A percentile compares a stretch with the other conserved stretches of the same genome.
Conservation (phyloP, 1,140 invertebrate genomes). For the Drosophila teissieri region DNA sequence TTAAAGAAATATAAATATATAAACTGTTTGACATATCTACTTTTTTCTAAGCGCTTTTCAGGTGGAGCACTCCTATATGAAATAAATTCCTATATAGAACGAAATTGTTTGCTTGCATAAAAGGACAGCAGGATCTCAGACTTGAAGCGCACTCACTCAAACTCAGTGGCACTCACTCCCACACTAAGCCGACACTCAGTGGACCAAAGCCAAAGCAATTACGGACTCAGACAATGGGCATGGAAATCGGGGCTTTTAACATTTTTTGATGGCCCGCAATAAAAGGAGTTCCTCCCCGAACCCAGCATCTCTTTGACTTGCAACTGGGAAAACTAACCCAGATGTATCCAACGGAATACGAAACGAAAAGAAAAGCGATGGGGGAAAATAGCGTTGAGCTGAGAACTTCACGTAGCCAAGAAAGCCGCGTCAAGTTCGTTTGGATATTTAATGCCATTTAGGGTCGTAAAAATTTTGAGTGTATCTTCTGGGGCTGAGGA, state of each 20-base stretch:
- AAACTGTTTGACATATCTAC: not conserved
- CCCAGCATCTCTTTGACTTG: conserved; percentile 17
- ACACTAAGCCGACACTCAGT: conserved; percentile 47
- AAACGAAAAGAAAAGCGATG: not conserved
- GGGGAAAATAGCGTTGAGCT: conserved; percentile 32
- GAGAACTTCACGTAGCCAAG: conserved; percentile 68
- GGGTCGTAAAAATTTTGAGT: conserved; percentile 78
- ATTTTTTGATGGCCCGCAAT: conserved; percentile 76
- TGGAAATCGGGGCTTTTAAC: conserved; percentile 69
- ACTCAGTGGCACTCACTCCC: conserved; percentile 21
- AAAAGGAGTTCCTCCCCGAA: conserved; percentile 45
- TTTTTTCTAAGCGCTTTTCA: not conserved
- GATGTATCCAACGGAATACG: conserved; percentile 21
- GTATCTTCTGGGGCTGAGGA: conserved; percentile 46
- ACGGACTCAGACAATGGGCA: conserved; percentile 66
- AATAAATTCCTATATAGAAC: conserved; percentile 10
- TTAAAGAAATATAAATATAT: not conserved
- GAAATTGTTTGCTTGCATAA: conserved; percentile 24
- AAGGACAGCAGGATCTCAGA: conserved; percentile 18
- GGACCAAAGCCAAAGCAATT: conserved; percentile 65
- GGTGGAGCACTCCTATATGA: not conserved
- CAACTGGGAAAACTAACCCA: conserved; percentile 54
- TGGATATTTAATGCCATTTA: conserved; percentile 78
- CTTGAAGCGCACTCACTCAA: not conserved
- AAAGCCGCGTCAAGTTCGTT: conserved; percentile 73